These are phyloP conservation scores for Hiodon alosoides DNA, from an alignment of 2,113 vertebrate species.

Conservation along the genomic window DNA sequence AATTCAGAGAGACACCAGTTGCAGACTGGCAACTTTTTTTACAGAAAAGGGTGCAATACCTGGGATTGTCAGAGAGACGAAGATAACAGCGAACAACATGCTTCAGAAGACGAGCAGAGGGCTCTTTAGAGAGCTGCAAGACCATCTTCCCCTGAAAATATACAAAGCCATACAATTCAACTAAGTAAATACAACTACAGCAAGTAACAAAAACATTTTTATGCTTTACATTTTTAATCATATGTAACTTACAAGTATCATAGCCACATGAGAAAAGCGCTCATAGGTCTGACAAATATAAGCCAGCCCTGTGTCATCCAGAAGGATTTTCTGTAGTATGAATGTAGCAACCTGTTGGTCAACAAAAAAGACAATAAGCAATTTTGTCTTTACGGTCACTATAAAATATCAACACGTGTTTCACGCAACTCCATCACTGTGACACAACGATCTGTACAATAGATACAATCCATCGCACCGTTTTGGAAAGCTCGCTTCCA, in stretches of 20 bases:
- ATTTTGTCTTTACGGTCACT: background rate
- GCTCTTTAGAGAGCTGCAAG: constrained; percentile 94
- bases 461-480: constrained; percentile 59
- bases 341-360: constrained; percentile 89
- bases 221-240: background rate
- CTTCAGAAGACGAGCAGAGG: constrained; percentile 87
- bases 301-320: constrained; percentile 94
- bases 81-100: constrained; percentile 96
- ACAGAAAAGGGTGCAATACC: constrained; percentile 55
- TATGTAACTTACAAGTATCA: constrained; percentile 83
- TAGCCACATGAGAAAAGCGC: constrained; percentile 94
- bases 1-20: background rate
- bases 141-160: constrained; percentile 90
- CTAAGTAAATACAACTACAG: background rate
- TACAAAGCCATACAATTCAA: background rate
- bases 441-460: background rate
- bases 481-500: constrained; percentile 96
- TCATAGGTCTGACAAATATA: constrained; percentile 98
- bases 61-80: constrained; percentile 94
- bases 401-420: too few relatives aligned
- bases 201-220: background rate
- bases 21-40: background rate
- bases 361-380: background rate
- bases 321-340: constrained; percentile 93
- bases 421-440: too few relatives aligned